Conservation (phyloP, 2,797 vertebrate genomes). For the Centropyge bicolor region DNA sequence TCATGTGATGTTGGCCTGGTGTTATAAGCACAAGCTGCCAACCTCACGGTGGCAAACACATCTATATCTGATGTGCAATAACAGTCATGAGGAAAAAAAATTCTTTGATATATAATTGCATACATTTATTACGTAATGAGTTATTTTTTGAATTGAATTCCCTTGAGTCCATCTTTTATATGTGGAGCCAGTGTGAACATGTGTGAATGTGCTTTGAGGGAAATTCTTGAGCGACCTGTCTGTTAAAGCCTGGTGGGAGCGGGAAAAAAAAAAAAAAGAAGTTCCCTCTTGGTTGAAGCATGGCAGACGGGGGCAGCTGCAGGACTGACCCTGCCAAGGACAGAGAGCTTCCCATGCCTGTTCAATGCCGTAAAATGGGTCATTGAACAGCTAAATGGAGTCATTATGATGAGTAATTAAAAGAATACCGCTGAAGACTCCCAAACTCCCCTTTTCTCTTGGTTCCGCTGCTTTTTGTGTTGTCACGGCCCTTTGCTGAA, state of each 20-base stretch:
- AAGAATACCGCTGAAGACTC: slow-evolving; percentile 85
- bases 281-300: slow-evolving; percentile 60
- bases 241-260: slow-evolving; percentile 37
- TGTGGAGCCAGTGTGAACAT: slow-evolving; percentile 13
- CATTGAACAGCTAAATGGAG: slow-evolving; percentile 90
- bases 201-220: slow-evolving; percentile 31
- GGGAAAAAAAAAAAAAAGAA: background rate
- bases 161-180: slow-evolving; percentile 15
- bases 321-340: slow-evolving; percentile 86
- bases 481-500: slow-evolving; percentile 76
- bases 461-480: slow-evolving; percentile 81
- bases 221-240: slow-evolving; percentile 44
- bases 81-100: slow-evolving; percentile 20
- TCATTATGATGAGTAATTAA: slow-evolving; percentile 91
- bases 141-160: slow-evolving; percentile 15
- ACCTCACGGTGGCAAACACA: background rate
- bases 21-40: background rate
- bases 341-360: slow-evolving; percentile 85
- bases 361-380: slow-evolving; percentile 86
- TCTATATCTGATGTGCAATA: slow-evolving; percentile 16
- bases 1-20: background rate
- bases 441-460: slow-evolving; percentile 76
- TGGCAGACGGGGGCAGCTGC: slow-evolving; percentile 84
- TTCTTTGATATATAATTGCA: background rate
- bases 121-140: slow-evolving; percentile 7